phyloP scores from a whole-genome alignment of 2,888 invertebrate species.

The Parthenolecanium corni region DNA sequence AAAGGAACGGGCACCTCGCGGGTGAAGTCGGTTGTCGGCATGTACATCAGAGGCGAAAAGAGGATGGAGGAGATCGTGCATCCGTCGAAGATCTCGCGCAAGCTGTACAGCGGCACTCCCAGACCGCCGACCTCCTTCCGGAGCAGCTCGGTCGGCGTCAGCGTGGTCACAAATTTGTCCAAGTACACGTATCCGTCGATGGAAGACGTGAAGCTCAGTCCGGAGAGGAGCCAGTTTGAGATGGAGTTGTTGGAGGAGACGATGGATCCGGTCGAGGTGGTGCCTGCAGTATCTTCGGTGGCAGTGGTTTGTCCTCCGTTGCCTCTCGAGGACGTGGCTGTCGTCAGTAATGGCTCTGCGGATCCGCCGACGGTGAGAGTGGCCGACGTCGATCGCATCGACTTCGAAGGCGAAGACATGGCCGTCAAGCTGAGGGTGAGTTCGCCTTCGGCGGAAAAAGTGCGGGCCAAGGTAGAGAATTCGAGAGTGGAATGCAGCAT shows the following conservation, averaged over 20 bases:
- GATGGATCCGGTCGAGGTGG: neutral
- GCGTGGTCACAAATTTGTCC: neutral
- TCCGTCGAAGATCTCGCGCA: conserved; percentile 17
- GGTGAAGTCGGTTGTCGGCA: conserved; percentile 3
- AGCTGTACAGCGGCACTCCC: neutral
- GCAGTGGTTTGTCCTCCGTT: neutral
- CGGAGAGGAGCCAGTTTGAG: neutral
- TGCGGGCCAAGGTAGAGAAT: neutral
- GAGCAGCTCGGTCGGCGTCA: neutral
- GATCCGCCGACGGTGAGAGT: neutral
- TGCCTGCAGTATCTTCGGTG: neutral
- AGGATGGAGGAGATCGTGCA: conserved; percentile 14
- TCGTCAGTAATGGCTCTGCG: neutral
- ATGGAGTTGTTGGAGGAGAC: neutral
- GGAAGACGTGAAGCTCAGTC: neutral
- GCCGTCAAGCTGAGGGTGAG: neutral
- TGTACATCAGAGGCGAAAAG: conserved; percentile 21
- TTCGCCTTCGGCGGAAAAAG: neutral
- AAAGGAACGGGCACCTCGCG: too few species aligned
- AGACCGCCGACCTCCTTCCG: neutral
- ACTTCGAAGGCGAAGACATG: neutral
- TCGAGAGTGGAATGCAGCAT: neutral
- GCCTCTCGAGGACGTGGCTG: neutral
- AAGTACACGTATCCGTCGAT: neutral
- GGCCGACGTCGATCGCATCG: neutral